Evolutionary conservation across 2,888 invertebrate species (phyloP), one percentile per base, ranked within the genome.

Genomic region (Acronicta leporina): DNA sequence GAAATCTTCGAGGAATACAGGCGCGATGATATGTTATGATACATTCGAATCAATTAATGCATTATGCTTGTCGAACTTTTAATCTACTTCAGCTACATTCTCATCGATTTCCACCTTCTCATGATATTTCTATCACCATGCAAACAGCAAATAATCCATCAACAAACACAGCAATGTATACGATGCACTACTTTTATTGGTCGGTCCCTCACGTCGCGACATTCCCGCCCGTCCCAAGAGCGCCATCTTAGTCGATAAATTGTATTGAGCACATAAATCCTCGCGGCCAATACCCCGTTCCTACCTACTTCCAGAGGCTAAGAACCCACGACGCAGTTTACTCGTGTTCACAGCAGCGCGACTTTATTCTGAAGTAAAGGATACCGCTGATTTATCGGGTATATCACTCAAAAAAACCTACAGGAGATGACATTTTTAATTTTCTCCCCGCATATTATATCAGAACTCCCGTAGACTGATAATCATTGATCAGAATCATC

Each of bases 151-250:
- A 56, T 51, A 45, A 63, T 33, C 25, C 27, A 27, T 56, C 50
- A 48, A 51, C 16, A 42, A 53, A 46, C 20, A 46, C 16, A 42
- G 9, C 46, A 9, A 35, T 55, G 52, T 57, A 62, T 63, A 49
- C 35, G 44, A 60, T 75, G 64, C 65, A 68, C 65, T 50, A 63
- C 51, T 68, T 75, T 74, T 71, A 78, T 68, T 71, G 35, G 66
- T 48, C 43, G 48, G 55, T 68, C 63, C 72, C 75, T 80, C 87
- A 83, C 83, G 80, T 83, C 81, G 82, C 63, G 75, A 80, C 82
- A 83, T 85, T 84, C 79, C 79, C 70, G 66, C 30, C 61, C 79
- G 80, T 82, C 75, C 72, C 77, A 10, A 52, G 63, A 53, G 67
- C 73, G 68, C 77, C 70, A 54, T 66, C 77, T 75, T 73, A 63